phyloP scores from a whole-genome alignment of 1,140 invertebrate species.

The Scaptodrosophila lebanonensis region DNA sequence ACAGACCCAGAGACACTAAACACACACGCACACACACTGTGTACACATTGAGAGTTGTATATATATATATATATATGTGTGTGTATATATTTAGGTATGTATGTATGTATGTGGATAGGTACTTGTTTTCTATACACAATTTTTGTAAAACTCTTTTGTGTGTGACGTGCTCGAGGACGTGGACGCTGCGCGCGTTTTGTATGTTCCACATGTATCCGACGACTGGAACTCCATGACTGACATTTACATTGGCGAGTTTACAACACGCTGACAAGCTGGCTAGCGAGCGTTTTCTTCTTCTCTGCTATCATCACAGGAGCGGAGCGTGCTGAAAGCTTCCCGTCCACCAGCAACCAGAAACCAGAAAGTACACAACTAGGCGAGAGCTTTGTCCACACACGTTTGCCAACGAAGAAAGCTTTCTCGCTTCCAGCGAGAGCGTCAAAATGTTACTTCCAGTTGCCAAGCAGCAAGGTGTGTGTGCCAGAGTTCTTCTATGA shows the following conservation, averaged over 20 bases:
- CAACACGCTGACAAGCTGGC: conserved; percentile 2
- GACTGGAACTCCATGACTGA: conserved; percentile 77
- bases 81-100: no score
- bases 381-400: conserved; percentile 32
- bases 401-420: conserved; percentile 28
- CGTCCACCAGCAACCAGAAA: no score
- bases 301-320: background rate
- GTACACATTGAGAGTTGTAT: no score
- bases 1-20: no score
- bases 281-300: conserved; percentile 2
- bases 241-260: conserved; percentile 34
- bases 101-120: conserved; percentile 22
- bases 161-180: conserved; percentile 53
- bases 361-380: no score
- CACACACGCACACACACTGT: no score
- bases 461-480: no score
- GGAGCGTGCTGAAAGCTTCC: conserved; percentile 31
- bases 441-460: no score
- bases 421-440: conserved; percentile 22
- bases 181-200: conserved; percentile 49
- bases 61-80: no score
- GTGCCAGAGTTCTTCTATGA: no score
- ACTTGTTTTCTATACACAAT: conserved; percentile 38
- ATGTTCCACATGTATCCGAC: conserved; percentile 77
- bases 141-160: conserved; percentile 61